Evolutionary conservation across 2,888 invertebrate species (phyloP).

Genomic region (Lithophane semibrunnea): DNA sequence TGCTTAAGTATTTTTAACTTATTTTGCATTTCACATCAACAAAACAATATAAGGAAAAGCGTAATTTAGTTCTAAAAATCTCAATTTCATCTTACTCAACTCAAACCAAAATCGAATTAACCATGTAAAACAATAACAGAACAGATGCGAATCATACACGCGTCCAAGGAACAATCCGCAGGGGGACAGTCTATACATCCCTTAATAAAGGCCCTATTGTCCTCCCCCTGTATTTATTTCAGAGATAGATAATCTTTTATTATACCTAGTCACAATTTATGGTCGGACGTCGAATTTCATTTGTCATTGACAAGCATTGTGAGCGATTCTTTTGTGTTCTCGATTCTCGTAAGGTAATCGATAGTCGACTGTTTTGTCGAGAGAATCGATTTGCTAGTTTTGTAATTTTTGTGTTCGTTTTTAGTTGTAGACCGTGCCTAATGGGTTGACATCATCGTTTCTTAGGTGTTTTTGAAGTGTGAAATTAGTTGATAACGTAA

Average conservation of each 20-base stretch:
- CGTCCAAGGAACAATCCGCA: conserved; percentile 33
- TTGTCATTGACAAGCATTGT: conserved; percentile 81
- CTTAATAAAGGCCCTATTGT: conserved; percentile 87
- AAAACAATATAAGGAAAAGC: not conserved
- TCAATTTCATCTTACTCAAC: not conserved
- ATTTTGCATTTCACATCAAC: not conserved
- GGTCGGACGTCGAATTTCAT: conserved; percentile 84
- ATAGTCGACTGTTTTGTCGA: conserved; percentile 57
- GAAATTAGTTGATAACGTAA: conserved; percentile 25
- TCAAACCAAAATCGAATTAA: conserved; percentile 45
- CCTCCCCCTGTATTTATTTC: conserved; percentile 87
- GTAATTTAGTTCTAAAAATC: conserved; percentile 20
- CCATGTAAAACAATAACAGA: conserved; percentile 57
- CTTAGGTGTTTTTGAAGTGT: conserved; percentile 17
- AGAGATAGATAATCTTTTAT: conserved; percentile 88
- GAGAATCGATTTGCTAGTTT: conserved; percentile 54
- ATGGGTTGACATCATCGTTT: conserved; percentile 14
- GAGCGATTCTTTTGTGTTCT: conserved; percentile 66
- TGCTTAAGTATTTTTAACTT: not conserved
- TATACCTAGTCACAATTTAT: conserved; percentile 87
- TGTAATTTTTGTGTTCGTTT: conserved; percentile 37
- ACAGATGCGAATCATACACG: conserved; percentile 68
- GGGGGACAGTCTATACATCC: conserved; percentile 72
- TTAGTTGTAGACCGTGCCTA: conserved; percentile 30
- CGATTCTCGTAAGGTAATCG: conserved; percentile 60